Percentiles rank a stretch among this genome's conserved stretches.
These are phyloP conservation scores for Electrophaes corylata DNA, from an alignment of 2,888 invertebrate genomes.

Conservation along the genomic window DNA sequence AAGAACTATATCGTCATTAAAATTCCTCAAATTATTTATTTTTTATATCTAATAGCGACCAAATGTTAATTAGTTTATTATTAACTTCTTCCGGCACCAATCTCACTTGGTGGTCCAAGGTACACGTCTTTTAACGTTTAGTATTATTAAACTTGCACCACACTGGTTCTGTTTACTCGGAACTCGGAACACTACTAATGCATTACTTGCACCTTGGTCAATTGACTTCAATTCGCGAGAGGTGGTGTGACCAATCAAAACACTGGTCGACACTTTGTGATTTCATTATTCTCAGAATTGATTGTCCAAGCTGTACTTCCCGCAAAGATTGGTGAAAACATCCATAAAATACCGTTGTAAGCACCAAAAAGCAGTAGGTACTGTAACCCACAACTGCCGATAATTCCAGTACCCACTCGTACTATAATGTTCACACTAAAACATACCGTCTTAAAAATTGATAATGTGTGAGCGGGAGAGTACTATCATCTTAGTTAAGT, in stretches of 20 bases:
- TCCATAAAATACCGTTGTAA: conserved; percentile 63
- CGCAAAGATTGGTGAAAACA: conserved; percentile 55
- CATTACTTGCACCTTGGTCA: neutral
- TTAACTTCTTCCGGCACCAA: no score
- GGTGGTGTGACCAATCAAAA: conserved; percentile 54
- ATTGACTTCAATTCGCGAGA: conserved; percentile 32
- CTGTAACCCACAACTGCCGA: conserved; percentile 38
- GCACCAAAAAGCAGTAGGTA: conserved; percentile 57
- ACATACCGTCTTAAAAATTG: conserved; percentile 31
- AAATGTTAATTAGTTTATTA: no score
- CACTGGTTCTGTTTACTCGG: no score
- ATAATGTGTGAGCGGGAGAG: conserved; percentile 37
- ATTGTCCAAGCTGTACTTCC: conserved; percentile 56
- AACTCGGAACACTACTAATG: no score
- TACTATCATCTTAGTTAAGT: conserved; percentile 5
- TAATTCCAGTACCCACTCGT: conserved; percentile 61
- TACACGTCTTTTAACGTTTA: no score
- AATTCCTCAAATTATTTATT: no score
- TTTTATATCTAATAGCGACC: no score
- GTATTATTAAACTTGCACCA: no score
- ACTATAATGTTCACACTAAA: conserved; percentile 61
- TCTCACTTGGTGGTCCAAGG: no score
- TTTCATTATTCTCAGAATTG: conserved; percentile 71
- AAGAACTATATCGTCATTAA: no score
- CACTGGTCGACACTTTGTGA: conserved; percentile 52